Conservation (phyloP, 64 coral and sea anemone species). For the Hydrozoanthus tunicans region DNA sequence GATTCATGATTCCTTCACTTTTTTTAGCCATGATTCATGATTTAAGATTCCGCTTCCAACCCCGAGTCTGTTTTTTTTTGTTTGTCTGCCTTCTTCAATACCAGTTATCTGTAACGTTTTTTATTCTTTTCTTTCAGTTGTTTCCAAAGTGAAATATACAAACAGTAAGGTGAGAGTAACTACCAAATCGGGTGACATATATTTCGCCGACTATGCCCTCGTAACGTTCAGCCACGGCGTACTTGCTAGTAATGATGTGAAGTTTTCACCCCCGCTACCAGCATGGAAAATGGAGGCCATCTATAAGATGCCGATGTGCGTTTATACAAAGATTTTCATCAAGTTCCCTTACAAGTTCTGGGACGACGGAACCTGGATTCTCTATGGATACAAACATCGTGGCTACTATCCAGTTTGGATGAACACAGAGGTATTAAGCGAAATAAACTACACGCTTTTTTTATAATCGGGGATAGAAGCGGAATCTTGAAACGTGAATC, state of each 20-base stretch:
- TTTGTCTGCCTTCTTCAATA: too few species aligned
- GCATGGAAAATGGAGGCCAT: conserved; percentile 77
- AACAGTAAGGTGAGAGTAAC: conserved; percentile 25
- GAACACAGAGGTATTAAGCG: conserved; percentile 57
- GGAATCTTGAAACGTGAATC: too few species aligned
- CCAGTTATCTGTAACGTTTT: background rate
- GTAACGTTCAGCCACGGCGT: conserved; percentile 79
- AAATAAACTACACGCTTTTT: too few species aligned
- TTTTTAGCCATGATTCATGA: too few species aligned
- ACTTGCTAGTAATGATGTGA: conserved; percentile 45
- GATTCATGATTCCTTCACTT: too few species aligned
- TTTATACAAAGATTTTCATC: conserved; percentile 83
- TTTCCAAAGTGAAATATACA: conserved; percentile 13
- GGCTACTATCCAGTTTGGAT: conserved; percentile 86
- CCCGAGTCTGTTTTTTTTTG: too few species aligned
- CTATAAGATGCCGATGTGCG: conserved; percentile 49
- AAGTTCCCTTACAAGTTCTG: conserved; percentile 85
- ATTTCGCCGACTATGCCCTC: conserved; percentile 31
- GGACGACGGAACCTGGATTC: conserved; percentile 72
- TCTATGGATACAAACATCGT: conserved; percentile 59
- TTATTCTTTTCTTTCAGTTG: conserved; percentile 1
- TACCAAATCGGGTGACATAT: conserved; percentile 14
- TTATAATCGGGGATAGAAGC: too few species aligned
- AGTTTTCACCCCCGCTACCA: conserved; percentile 47
- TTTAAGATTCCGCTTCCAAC: too few species aligned